phyloP scores from a whole-genome alignment of 2,888 invertebrate genomes.

The Gari tellinella region DNA sequence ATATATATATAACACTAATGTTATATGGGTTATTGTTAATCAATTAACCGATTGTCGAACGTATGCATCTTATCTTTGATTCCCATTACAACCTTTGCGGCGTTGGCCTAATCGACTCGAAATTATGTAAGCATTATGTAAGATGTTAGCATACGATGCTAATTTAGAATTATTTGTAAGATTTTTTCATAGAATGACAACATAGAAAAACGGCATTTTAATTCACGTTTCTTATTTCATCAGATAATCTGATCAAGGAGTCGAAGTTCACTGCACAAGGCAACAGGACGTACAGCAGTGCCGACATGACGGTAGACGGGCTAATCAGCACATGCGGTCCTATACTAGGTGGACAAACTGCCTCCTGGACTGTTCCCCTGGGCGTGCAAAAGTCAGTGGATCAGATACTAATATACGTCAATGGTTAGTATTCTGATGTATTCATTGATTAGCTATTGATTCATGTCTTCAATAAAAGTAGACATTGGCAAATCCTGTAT shows the following conservation, averaged over 20 bases:
- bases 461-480: no score
- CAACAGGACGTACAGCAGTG: constrained; percentile 22
- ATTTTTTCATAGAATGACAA: neutral
- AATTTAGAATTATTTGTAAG: no score
- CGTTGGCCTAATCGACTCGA: no score
- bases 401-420: constrained; percentile 47
- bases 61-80: no score
- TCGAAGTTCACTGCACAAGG: constrained; percentile 46
- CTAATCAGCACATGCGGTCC: constrained; percentile 29
- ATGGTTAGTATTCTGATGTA: constrained; percentile 39
- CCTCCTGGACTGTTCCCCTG: constrained; percentile 51
- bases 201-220: neutral
- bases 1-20: no score
- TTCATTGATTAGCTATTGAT: no score
- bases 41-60: no score
- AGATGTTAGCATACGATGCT: no score
- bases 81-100: no score
- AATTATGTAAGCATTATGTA: no score
- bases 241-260: constrained; percentile 40
- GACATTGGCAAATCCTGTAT: no score
- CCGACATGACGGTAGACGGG: constrained; percentile 50
- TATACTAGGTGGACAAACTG: constrained; percentile 23
- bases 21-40: no score
- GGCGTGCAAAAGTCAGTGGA: constrained; percentile 14
- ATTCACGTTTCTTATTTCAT: neutral